phyloP scores from a whole-genome alignment of 2,113 vertebrate species.

The Trichechus manatus region DNA sequence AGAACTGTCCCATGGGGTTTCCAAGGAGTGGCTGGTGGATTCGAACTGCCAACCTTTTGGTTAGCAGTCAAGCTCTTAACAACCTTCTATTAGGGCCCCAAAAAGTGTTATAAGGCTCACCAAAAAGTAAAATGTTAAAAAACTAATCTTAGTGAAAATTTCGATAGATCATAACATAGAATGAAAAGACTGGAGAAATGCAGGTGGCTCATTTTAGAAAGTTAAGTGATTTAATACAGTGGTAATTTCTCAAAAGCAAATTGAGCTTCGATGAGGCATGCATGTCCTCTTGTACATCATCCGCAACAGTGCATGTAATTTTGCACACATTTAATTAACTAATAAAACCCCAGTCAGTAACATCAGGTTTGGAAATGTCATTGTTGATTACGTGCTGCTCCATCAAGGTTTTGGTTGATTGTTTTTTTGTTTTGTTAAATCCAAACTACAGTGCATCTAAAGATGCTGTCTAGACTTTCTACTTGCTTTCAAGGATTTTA shows the following conservation, averaged over 20 bases:
- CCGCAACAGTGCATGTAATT: constrained; percentile 71
- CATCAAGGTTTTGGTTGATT: constrained; percentile 1
- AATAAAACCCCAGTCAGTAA: constrained; percentile 74
- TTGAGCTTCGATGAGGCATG: constrained; percentile 77
- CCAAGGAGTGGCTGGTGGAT: no score
- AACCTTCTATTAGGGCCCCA: no score
- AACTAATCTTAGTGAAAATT: neutral
- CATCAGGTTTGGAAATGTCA: constrained; percentile 73
- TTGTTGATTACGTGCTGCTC: constrained; percentile 61
- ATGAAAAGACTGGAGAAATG: neutral
- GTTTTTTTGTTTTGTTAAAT: constrained; percentile 63
- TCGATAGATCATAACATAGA: neutral
- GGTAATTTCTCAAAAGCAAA: constrained; percentile 79
- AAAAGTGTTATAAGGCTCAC: neutral
- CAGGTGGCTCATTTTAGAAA: constrained; percentile 63
- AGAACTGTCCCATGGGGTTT: no score
- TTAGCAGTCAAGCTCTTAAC: no score
- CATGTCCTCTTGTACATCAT: constrained; percentile 72
- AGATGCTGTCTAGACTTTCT: neutral
- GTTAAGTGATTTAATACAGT: constrained; percentile 70
- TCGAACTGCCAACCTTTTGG: no score
- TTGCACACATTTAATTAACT: constrained; percentile 79
- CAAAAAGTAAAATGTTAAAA: constrained; percentile 30
- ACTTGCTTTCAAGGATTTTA: neutral
- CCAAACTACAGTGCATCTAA: neutral